These are phyloP conservation scores for Diacarnus erythraeanus DNA, from an alignment of 37 sponge, comb jelly and placozoan genomes.

Conservation along the genomic window DNA sequence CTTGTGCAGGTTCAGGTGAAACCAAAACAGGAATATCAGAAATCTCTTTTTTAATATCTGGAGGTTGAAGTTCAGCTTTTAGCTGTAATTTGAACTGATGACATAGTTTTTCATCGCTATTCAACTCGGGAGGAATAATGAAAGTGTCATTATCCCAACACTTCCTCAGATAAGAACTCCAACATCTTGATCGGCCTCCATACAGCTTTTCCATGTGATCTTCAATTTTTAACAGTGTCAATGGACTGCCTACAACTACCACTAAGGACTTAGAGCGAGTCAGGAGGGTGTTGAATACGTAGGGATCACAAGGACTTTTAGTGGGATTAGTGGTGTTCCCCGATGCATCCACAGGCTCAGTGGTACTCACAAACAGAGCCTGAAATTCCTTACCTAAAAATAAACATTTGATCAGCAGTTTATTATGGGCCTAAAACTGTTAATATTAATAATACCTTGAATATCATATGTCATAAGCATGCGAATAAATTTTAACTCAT, in stretches of 20 bases:
- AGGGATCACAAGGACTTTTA: slow-evolving; percentile 70
- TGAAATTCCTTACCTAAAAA: slow-evolving; percentile 70
- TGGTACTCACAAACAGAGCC: slow-evolving; percentile 65
- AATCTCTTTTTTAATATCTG: no score
- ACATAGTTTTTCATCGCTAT: no score
- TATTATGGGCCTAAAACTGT: no score
- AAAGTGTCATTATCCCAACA: slow-evolving; percentile 41
- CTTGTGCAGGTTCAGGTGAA: no score
- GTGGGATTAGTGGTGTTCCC: slow-evolving; percentile 55
- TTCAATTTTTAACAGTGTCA: slow-evolving; percentile 36
- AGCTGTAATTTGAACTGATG: no score
- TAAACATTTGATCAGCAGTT: no score
- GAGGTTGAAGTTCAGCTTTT: no score
- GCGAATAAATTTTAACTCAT: neutral
- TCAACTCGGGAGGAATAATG: slow-evolving; percentile 12
- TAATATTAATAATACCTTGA: no score
- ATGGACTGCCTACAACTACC: slow-evolving; percentile 67
- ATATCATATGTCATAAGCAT: slow-evolving; percentile 39
- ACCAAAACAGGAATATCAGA: no score
- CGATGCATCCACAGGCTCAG: slow-evolving; percentile 58
- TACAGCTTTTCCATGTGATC: neutral
- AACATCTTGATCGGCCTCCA: slow-evolving; percentile 33
- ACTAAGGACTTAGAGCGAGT: slow-evolving; percentile 70
- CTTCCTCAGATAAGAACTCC: slow-evolving; percentile 42
- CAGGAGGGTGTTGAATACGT: slow-evolving; percentile 76